Conservation (phyloP, 2,113 vertebrate genomes). For the Nibea albiflora region DNA sequence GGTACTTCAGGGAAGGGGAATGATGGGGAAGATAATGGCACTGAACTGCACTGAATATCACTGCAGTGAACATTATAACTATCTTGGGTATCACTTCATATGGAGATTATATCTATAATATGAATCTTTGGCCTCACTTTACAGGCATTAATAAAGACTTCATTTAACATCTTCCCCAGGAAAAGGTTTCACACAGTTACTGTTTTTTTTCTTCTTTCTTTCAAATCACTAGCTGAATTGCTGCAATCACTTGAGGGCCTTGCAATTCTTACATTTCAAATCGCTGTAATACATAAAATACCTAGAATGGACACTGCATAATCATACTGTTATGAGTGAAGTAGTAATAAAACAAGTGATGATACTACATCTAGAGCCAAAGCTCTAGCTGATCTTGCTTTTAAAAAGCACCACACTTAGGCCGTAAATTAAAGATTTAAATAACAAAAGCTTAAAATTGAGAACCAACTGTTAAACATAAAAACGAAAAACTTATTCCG, state of each 20-base stretch:
- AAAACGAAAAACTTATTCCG: too few relatives aligned
- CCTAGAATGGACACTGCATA: not conserved
- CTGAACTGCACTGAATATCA: slow-evolving; percentile 31
- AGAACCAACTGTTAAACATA: too few relatives aligned
- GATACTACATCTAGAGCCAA: not conserved
- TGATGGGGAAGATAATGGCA: slow-evolving; percentile 66
- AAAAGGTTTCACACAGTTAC: slow-evolving; percentile 1
- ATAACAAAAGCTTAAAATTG: too few relatives aligned
- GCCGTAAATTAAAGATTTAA: too few relatives aligned
- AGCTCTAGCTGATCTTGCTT: not conserved
- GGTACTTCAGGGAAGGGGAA: slow-evolving; percentile 56
- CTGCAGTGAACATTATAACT: slow-evolving; percentile 44
- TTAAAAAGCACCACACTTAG: not conserved
- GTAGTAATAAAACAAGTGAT: slow-evolving; percentile 8
- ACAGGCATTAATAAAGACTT: slow-evolving; percentile 36
- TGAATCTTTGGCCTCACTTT: slow-evolving; percentile 47
- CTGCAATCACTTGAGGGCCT: not conserved
- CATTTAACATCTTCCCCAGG: slow-evolving; percentile 22
- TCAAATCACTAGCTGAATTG: slow-evolving; percentile 6
- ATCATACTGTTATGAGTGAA: not conserved
- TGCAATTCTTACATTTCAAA: not conserved
- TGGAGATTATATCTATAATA: slow-evolving; percentile 58
- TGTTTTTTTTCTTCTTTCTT: not conserved
- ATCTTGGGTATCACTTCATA: slow-evolving; percentile 60
- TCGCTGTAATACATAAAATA: slow-evolving; percentile 7